Evolutionary conservation across 2,113 vertebrate genomes (phyloP).

Genomic region (Pedetes capensis): DNA sequence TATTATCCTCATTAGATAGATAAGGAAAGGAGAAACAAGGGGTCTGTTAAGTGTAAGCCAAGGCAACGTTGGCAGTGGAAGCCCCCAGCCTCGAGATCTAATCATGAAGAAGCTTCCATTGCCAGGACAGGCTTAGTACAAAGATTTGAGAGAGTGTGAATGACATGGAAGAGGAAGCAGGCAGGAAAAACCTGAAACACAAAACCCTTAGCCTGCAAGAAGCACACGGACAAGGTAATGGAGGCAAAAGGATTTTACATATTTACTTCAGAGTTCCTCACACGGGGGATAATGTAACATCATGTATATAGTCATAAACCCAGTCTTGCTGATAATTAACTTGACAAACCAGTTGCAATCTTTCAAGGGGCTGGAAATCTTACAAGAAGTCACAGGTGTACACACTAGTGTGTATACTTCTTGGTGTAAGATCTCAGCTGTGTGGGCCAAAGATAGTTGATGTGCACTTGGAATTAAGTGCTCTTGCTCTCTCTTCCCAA

Average conservation of each 20-base stretch:
- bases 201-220: not conserved
- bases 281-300: not conserved
- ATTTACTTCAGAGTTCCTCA: not conserved
- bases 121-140: not conserved
- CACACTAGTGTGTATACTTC: constrained; percentile 57
- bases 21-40: constrained; percentile 21
- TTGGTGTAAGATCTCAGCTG: constrained; percentile 30
- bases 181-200: not conserved
- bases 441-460: constrained; percentile 38
- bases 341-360: constrained; percentile 60
- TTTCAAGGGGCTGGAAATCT: constrained; percentile 51
- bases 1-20: constrained; percentile 56
- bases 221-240: not conserved
- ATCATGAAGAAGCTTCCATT: not conserved
- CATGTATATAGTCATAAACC: not conserved
- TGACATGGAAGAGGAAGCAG: not conserved
- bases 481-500: constrained; percentile 31
- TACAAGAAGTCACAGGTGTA: constrained; percentile 66
- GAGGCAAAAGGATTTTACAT: not conserved
- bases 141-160: not conserved
- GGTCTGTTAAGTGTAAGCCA: not conserved
- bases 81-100: not conserved
- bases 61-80: not conserved
- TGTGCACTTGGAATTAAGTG: not conserved
- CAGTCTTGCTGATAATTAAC: constrained; percentile 30